Percentiles rank a stretch among this genome's conserved stretches.
phyloP scores from a whole-genome alignment of 2,113 vertebrate species.

The Gopherus evgoodei region DNA sequence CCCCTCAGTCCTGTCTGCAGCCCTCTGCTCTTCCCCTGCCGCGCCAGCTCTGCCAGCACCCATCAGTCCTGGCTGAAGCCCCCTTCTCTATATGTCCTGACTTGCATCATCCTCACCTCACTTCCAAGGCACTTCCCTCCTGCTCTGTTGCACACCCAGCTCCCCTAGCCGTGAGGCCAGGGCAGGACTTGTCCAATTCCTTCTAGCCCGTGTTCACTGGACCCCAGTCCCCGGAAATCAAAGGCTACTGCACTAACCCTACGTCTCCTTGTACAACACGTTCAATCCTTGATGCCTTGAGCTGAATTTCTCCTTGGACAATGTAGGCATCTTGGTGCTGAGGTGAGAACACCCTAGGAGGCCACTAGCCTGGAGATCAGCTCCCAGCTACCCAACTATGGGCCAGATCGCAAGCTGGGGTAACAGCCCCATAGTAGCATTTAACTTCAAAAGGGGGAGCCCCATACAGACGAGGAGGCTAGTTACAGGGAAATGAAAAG shows the following conservation, averaged over 20 bases:
- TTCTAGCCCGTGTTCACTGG: background rate
- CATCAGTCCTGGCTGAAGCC: background rate
- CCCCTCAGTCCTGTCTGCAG: background rate
- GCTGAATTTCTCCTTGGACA: background rate
- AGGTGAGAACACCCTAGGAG: background rate
- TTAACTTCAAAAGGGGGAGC: background rate
- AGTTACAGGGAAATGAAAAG: background rate
- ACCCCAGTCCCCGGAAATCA: background rate
- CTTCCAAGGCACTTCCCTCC: background rate
- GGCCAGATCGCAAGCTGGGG: background rate
- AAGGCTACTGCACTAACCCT: background rate
- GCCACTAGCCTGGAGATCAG: background rate
- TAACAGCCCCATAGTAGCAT: background rate
- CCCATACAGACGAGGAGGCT: background rate
- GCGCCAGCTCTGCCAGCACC: too few relatives aligned
- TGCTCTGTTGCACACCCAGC: background rate
- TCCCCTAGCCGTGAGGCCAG: background rate
- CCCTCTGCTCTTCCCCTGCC: too few relatives aligned
- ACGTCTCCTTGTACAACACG: background rate
- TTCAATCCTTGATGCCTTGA: background rate
- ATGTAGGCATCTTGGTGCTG: background rate
- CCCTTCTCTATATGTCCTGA: background rate
- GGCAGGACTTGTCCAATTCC: background rate
- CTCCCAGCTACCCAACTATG: background rate
- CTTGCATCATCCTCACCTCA: background rate